Base-by-base conservation (phyloP, 2,113 vertebrate genomes). In the Tapirus terrestris region DNA sequence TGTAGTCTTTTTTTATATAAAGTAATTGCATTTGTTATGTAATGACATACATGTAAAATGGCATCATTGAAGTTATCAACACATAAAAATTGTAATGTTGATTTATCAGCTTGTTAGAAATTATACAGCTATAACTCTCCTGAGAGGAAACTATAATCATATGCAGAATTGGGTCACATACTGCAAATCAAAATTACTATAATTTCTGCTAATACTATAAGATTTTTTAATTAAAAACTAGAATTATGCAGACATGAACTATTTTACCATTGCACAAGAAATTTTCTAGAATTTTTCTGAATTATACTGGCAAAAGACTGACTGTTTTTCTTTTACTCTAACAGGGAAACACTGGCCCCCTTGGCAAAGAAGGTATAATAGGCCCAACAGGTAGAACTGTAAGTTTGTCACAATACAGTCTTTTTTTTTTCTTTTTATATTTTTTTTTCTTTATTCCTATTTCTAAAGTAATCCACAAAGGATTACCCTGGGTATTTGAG, bases 381-480 rank as follows among this genome's bases (percentile, higher is more conserved):
- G 99, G 99, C 27, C 99, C 99, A 75, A 70, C 98, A 61, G 99
- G 99, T 94, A 99, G 98, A 98, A 99, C 99, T 96, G 99, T 99
- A 99, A 97, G 99, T 99, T 89, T 72, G 18, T 88, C 23, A 92
- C 8, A 88, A 79, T 90, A 68, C 1, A 96, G 77, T 79, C 96
- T 94, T 85, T 70, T 79, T 77, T 31, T 76, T 81, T 31, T 8
- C 92, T 87, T 80, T 70, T 25, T 8, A 12, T 96, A 36, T 11
- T 0, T 4, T 80, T 85, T 67, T 43, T 80, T 90, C 94, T 45
- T 80, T 95, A 83, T 58, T 48, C 14, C 7, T 88, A 80, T 43
- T 95, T 97, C 25, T 98, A 89, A 8, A 83, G 67, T 80, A 70
- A 73, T 39, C n/a, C 84, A 58, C 27, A 72, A 90, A 83, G 27